A percentile compares a stretch with the other conserved stretches of the same genome.
Evolutionary conservation across 1,140 invertebrate species (phyloP).

Genomic region (Lutraria rhynchaena): DNA sequence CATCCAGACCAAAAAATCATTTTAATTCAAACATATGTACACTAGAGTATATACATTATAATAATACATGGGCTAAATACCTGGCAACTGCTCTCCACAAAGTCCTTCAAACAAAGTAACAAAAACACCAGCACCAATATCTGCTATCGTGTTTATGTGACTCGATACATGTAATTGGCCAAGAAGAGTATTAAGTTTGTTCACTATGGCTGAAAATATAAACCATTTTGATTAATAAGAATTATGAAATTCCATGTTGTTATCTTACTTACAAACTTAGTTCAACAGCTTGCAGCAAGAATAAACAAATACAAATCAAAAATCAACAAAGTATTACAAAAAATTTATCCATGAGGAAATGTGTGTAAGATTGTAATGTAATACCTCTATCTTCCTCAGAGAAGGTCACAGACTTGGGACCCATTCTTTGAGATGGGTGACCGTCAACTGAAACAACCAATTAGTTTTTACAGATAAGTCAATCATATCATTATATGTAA

Average conservation of each 20-base stretch:
- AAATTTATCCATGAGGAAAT: not conserved
- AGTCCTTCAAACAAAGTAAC: conserved; percentile 79
- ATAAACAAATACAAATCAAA: too few relatives aligned
- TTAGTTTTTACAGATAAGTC: not conserved
- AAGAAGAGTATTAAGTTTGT: conserved; percentile 74
- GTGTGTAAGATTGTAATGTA: not conserved
- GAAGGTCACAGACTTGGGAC: conserved; percentile 23
- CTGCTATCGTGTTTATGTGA: conserved; percentile 66
- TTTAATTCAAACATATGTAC: too few relatives aligned
- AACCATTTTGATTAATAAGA: not conserved
- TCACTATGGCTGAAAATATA: conserved; percentile 70
- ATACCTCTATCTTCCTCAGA: conserved; percentile 46
- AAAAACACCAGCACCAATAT: conserved; percentile 76
- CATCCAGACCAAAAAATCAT: too few relatives aligned
- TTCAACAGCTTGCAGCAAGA: too few relatives aligned
- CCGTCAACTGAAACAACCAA: not conserved
- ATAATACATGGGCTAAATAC: too few relatives aligned
- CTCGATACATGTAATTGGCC: conserved; percentile 72
- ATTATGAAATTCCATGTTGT: not conserved
- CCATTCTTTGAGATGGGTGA: not conserved
- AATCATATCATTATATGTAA: not conserved
- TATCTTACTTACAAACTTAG: not conserved
- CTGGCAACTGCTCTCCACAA: conserved; percentile 77
- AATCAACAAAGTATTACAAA: not conserved
- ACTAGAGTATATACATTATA: too few relatives aligned